Conservation (phyloP, 2,113 vertebrate genomes). For the Tragelaphus imberbis region DNA sequence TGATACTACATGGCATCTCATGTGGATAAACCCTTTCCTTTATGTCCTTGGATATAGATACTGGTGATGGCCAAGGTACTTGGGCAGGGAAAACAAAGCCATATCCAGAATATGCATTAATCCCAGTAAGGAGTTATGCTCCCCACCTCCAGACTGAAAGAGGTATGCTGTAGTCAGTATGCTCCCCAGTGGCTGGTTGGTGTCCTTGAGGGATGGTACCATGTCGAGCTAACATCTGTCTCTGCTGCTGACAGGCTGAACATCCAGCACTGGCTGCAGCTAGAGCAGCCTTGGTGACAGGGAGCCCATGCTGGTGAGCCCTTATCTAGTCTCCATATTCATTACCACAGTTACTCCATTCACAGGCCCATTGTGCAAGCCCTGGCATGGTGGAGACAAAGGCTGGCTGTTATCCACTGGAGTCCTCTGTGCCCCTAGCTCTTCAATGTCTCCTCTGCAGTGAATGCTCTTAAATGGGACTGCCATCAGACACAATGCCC, state of each 20-base stretch:
- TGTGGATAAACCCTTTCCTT: neutral
- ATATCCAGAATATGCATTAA: neutral
- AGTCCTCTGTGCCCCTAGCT: neutral
- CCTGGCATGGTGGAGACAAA: neutral
- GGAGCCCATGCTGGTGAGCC: neutral
- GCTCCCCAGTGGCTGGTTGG: neutral
- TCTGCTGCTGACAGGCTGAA: neutral
- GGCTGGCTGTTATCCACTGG: neutral
- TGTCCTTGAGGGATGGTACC: neutral
- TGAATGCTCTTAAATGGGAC: neutral
- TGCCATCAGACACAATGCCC: neutral
- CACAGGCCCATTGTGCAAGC: neutral
- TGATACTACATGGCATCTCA: neutral
- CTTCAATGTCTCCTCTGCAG: neutral
- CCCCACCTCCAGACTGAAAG: neutral
- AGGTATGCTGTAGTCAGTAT: accelerated
- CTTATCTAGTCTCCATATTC: neutral
- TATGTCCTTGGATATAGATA: neutral
- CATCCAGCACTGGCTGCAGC: neutral
- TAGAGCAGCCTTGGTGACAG: neutral
- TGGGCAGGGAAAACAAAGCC: neutral
- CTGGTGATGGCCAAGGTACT: neutral
- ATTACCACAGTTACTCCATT: neutral
- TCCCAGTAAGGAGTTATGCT: neutral
- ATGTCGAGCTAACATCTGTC: neutral